These are phyloP conservation scores for Halcyon leucocephala DNA, from an alignment of 2,797 vertebrate genomes.

Conservation along the genomic window DNA sequence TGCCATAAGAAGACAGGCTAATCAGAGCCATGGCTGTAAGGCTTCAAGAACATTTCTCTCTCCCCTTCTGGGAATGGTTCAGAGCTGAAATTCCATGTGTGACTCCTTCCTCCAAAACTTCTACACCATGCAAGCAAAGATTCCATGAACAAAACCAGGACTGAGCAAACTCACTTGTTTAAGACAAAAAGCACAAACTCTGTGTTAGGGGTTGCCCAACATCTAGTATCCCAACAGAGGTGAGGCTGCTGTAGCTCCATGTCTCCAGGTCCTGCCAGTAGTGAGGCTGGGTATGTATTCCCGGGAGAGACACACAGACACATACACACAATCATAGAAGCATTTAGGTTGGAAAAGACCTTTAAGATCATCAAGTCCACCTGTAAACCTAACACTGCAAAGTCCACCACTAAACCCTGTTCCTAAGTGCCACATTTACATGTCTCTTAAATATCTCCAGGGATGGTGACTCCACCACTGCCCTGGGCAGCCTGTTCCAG, in stretches of 20 bases:
- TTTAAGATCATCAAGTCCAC: background rate
- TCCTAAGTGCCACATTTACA: background rate
- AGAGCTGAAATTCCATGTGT: background rate
- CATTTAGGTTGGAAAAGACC: background rate
- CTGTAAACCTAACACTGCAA: background rate
- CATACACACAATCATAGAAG: background rate
- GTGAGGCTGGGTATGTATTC: background rate
- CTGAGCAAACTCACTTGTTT: background rate
- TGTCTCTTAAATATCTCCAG: background rate
- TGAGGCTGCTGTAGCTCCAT: fast-evolving
- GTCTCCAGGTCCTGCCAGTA: background rate
- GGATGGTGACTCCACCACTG: background rate
- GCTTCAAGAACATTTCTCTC: background rate
- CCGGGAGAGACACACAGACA: background rate
- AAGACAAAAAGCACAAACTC: background rate
- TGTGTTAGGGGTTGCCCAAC: background rate
- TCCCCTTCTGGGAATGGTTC: background rate
- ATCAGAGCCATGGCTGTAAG: background rate
- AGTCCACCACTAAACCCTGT: background rate
- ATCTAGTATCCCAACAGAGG: background rate
- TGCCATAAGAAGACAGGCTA: background rate
- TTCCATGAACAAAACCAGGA: background rate
- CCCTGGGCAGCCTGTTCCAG: background rate
- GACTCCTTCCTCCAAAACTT: background rate
- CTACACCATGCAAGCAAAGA: background rate